Base-by-base conservation (phyloP, 2,797 vertebrate species). In the Hippoglossus hippoglossus region DNA sequence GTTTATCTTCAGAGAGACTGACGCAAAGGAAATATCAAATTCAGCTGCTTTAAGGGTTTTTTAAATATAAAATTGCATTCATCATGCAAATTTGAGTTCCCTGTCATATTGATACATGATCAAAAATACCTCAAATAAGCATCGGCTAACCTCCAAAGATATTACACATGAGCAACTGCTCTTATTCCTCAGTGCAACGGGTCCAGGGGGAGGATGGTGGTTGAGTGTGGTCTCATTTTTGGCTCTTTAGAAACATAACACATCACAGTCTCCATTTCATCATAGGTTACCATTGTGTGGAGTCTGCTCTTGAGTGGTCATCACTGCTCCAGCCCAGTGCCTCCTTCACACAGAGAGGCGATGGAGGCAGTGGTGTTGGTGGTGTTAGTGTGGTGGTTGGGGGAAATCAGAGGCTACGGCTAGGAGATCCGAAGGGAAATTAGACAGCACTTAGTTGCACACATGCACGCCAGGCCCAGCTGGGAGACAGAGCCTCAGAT, bases 381-480 rank as follows among this genome's bases (percentile, higher is more conserved):
- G 44, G 7, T 62, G 15, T 73, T 57, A 50, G 62, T 65, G 24
- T 22, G 31, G 70, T 22, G 39, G 59, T 65, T 50, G 22, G 66
- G 79, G 76, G 81, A 59, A 64, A 84, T 77, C 82, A 62, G 75
- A 70, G 71, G 72, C 79, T 73, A 79, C 21, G 79, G 84, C 78
- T 65, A 16, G 75, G 77, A 79, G 84, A 91, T 93, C 92, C 89
- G 73, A 91, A 64, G 90, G 89, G 90, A 93, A 94, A 93, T 92
- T 92, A 91, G 88, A 72, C 84, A 80, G 81, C 86, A 91, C 88
- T 93, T 91, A 91, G 83, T 89, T 87, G 79, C 85, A 88, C 87
- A 90, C 86, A 91, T 87, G 90, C 79, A 75, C 84, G 86, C 81
- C 79, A 87, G 88, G 81, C 88, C 87, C 82, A 77, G 84, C 87